These are phyloP conservation scores for Clusia tigrina DNA, from an alignment of 2,888 invertebrate species.

Conservation along the genomic window DNA sequence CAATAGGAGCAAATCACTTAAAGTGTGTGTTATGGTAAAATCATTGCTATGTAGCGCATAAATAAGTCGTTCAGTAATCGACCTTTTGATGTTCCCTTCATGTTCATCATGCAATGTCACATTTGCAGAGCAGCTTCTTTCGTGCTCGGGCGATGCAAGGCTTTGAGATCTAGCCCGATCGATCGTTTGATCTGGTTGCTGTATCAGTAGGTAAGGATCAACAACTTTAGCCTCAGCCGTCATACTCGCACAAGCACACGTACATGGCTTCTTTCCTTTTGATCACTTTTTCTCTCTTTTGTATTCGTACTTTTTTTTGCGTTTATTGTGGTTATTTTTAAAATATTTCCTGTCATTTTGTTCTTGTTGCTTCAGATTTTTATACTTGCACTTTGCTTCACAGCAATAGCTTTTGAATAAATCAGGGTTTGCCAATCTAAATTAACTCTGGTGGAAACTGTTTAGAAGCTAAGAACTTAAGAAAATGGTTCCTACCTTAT, in stretches of 20 bases:
- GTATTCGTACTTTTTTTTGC: neutral
- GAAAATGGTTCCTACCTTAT: too few species aligned
- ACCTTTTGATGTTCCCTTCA: neutral
- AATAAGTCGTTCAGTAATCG: too few species aligned
- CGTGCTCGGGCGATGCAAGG: neutral
- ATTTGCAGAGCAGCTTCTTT: slow-evolving; percentile 2
- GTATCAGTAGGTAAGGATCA: slow-evolving; percentile 18
- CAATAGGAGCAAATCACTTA: too few species aligned
- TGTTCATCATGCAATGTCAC: neutral
- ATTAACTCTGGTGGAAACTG: too few species aligned
- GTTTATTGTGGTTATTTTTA: slow-evolving; percentile 4
- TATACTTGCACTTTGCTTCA: neutral
- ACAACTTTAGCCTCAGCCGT: slow-evolving; percentile 14
- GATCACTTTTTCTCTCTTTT: neutral
- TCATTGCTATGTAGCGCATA: neutral
- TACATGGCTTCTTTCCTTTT: too few species aligned
- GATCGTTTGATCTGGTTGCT: slow-evolving; percentile 11
- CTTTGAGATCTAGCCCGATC: neutral
- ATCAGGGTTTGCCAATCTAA: too few species aligned
- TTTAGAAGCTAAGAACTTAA: too few species aligned
- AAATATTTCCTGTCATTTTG: neutral
- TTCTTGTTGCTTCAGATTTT: neutral
- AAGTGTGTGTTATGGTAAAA: neutral
- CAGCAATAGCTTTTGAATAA: too few species aligned
- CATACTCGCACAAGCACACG: too few species aligned